Evolutionary conservation across 2,888 invertebrate genomes (phyloP), one percentile per base, ranked within the genome.

Genomic region (Catocala fraxini): DNA sequence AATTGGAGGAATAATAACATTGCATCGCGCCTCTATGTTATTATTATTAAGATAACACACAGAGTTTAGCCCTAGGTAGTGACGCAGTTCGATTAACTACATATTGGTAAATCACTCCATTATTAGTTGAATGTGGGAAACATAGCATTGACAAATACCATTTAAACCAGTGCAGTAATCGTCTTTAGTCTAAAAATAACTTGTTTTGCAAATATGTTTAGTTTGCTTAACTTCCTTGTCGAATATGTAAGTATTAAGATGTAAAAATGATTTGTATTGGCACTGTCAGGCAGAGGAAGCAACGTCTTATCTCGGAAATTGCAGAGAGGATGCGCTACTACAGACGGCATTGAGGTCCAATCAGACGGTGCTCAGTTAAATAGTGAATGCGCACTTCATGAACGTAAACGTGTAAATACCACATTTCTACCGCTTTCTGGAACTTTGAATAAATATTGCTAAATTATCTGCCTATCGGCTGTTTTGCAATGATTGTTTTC

Each of bases 261-360:
- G 60, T 58, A 64, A 61, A 72, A 25, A 70, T 76, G 69, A 69
- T 70, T 76, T 73, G 72, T 79, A 75, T 73, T 64, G 73, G 73
- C 73, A 71, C 66, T 70, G 68, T 57, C 67, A 70, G 73, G 66
- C 80, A 80, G 76, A 92, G 93, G 93, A 93, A 91, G 89, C 80
- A 73, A 80, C 83, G 87, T 89, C 85, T 92, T 91, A 89, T 88
- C 88, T 90, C 84, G 84, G 89, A 89, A 85, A 89, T 89, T 90
- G 90, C 89, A 88, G 86, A 83, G 86, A 90, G 91, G 91, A 92
- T 91, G 90, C 85, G 84, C 84, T 71, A 75, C 81, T 81, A 82
- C 86, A 84, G 81, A 83, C 86, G 93, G 86, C 93, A 93, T 93
- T 93, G 93, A 93, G 89, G 86, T 80, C 80, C 92, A 93, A 93